These are phyloP conservation scores for Podargus strigoides DNA, from an alignment of 2,797 vertebrate genomes.

Conservation along the genomic window DNA sequence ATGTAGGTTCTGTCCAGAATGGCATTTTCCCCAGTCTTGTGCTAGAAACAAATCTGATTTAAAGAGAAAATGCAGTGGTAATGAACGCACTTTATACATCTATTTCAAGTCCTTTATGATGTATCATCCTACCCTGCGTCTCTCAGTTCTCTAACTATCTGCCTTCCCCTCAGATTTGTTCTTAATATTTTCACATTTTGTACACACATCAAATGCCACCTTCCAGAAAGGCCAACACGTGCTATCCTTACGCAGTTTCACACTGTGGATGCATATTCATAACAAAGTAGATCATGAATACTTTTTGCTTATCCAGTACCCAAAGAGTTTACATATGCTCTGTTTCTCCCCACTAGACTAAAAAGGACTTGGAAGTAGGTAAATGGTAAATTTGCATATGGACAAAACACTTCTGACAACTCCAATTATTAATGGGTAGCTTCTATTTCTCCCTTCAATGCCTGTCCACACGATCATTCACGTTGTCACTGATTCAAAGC, in stretches of 20 bases:
- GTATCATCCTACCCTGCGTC: background rate
- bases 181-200: background rate
- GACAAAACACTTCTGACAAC: slow-evolving; percentile 3
- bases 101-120: background rate
- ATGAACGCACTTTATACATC: background rate
- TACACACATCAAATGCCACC: background rate
- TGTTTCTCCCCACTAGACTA: background rate
- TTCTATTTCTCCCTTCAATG: background rate
- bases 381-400: background rate
- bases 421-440: background rate
- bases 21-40: background rate
- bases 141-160: background rate
- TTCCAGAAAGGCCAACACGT: background rate
- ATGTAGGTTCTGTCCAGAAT: background rate
- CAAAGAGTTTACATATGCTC: background rate
- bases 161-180: background rate
- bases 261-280: background rate
- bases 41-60: background rate
- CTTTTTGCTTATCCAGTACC: background rate
- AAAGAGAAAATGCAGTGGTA: background rate
- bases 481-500: background rate
- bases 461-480: slow-evolving; percentile 15
- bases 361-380: background rate
- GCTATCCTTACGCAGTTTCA: background rate
- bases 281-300: background rate